Evolutionary conservation across 2,113 vertebrate species (phyloP).

Genomic region (Prionailurus viverrinus): DNA sequence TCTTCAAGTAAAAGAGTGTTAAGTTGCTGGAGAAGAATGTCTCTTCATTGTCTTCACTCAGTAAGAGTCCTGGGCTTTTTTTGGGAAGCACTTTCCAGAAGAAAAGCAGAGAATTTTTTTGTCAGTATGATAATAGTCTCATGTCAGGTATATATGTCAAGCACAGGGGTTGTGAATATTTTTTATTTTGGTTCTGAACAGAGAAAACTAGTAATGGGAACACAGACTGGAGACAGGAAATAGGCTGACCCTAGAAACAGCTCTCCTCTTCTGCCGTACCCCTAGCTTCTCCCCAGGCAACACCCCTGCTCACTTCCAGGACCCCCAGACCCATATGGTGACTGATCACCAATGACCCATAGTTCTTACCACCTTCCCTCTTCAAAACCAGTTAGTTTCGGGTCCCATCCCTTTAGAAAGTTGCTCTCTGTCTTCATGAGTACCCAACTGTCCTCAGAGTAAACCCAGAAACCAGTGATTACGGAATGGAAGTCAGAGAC

Average conservation of each 20-base stretch:
- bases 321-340: neutral
- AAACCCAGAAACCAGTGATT: neutral
- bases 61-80: neutral
- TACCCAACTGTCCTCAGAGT: neutral
- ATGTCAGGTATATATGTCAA: neutral
- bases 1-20: neutral
- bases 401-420: neutral
- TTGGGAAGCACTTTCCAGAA: neutral
- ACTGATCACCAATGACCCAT: neutral
- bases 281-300: neutral
- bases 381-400: neutral
- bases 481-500: neutral
- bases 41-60: neutral
- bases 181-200: conserved; percentile 15
- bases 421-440: neutral
- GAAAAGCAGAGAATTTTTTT: neutral
- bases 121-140: neutral
- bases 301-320: neutral
- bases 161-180: neutral
- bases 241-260: neutral
- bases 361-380: neutral
- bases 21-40: neutral
- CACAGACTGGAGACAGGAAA: neutral
- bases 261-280: neutral
- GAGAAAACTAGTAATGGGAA: conserved; percentile 6